Percentiles rank a stretch among this genome's conserved stretches.
These are phyloP conservation scores for Colinus virginianus DNA, from an alignment of 2,113 vertebrate species.

Conservation along the genomic window DNA sequence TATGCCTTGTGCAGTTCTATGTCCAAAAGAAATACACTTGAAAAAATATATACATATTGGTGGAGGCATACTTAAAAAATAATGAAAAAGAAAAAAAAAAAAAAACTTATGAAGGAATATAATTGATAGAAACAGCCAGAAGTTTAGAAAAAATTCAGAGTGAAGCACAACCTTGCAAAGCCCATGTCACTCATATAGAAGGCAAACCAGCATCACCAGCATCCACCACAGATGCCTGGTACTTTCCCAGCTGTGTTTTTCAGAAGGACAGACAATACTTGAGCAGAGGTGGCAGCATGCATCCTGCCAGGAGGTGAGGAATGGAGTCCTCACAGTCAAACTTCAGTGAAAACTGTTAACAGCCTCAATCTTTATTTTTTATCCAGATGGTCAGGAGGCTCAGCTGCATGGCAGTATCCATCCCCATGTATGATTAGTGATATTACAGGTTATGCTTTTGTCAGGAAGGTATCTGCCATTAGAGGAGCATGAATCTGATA, in stretches of 20 bases:
- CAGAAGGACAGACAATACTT: not conserved
- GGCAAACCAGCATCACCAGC: rapidly evolving
- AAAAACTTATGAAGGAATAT: not conserved
- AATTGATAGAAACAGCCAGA: not conserved
- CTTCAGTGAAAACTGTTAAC: rapidly evolving
- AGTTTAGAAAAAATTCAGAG: not conserved
- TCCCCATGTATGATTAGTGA: not conserved
- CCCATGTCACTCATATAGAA: not conserved
- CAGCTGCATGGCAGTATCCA: rapidly evolving
- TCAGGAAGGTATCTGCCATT: not conserved
- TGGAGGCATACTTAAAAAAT: not conserved
- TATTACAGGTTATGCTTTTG: not conserved
- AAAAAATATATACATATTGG: no score
- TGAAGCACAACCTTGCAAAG: not conserved
- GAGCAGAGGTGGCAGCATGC: rapidly evolving
- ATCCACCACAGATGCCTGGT: not conserved
- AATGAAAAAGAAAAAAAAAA: no score
- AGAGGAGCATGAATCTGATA: rapidly evolving
- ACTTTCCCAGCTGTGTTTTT: not conserved
- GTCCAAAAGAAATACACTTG: not conserved
- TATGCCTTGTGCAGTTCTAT: not conserved
- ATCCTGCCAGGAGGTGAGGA: not conserved
- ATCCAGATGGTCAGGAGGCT: not conserved
- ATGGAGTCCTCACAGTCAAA: not conserved
- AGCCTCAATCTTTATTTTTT: not conserved